Base-by-base conservation (phyloP, 2,113 vertebrate genomes). In the Lamprotornis superbus region DNA sequence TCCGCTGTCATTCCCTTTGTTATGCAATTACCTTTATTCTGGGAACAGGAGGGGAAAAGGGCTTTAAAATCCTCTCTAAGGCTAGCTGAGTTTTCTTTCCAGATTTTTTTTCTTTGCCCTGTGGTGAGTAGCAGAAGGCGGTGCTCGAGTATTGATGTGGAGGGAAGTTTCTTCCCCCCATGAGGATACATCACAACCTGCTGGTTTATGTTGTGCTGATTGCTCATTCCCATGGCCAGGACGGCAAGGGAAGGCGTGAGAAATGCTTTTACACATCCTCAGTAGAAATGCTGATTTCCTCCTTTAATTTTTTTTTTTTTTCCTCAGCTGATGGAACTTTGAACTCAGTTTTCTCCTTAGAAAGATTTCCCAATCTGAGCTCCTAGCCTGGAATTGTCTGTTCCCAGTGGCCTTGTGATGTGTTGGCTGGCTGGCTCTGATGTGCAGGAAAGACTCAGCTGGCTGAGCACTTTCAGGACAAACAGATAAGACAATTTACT, bases 401-500 rank as follows among this genome's bases (percentile, higher is more conserved):
- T 25, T 89, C 57, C 53, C 78, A 35, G 23, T 0, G 0, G 65
- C 52, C 35, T 76, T 68, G 25, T 0, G 5, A 59, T 77, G 63
- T 49, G 50, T 84, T 91, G 74, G 37, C 85, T 90, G 84, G 21
- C 63, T 77, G 85, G 61, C 37, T 89, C 75, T 53, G 80, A 50
- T 60, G 73, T 67, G 76, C 25, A 70, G 63, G 71, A 73, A 88
- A 61, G 75, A 85, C 75, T 35, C 93, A 94, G 93, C 55, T 91
- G 90, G 39, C 73, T 90, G 79, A 92, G 49, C 68, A 40, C 83
- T 90, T 92, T 82, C 83, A 94, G 91, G 73, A 94, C 95, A 95
- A 96, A 89, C 80, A 96, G 89, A 89, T 81, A 90, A 94, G 73
- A 93, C 92, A 90, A 92, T 94, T 95, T 92, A 75, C 83, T 95